Evolutionary conservation across 2,888 invertebrate species (phyloP), one percentile per base, ranked within the genome.

Genomic region (Dinocampus coccinellae): DNA sequence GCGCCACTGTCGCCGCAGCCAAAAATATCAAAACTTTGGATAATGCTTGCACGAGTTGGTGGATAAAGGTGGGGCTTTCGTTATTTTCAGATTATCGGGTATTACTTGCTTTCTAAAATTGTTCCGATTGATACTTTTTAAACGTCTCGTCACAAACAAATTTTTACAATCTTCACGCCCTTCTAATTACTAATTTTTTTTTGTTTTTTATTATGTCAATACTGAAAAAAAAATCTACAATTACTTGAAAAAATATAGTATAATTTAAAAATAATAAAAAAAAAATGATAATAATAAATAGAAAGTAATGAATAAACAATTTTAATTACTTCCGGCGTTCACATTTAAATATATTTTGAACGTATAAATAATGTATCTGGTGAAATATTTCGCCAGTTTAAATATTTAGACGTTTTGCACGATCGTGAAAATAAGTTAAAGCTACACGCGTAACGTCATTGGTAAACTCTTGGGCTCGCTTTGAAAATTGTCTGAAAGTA

Each of bases 1-100:
- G 64, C 62, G 64, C 69, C 20, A 69, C 68, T 72, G 73, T 75
- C 76, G 73, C 74, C 73, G 75, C 70, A 71, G 81, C 84, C 82
- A 82, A 84, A 84, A 84, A 84, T 84, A 84, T 79, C 82, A 74
- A 74, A 71, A 74, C 75, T 57, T 72, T 64, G 75, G 78, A 76
- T 74, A 73, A 74, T 75, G 64, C 65, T 57, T 64, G n/a, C 62
- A 66, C 64, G 63, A 69, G 42, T 55, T 57, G 70, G 62, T 42
- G 68, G 68, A 65, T 66, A 42, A 70, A 74, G 66, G 73, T 61
- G 76, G 78, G 77, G 77, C 76, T 76, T 75, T 76, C 79, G 83
- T 83, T 84, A 84, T 84, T 84, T 84, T 80, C 81, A 84, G 83
- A 84, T 84, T 83, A 82, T 83, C 78, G 79, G 76, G 80, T 81